phyloP scores from a whole-genome alignment of 1,140 invertebrate genomes.

The Zophobas morio region DNA sequence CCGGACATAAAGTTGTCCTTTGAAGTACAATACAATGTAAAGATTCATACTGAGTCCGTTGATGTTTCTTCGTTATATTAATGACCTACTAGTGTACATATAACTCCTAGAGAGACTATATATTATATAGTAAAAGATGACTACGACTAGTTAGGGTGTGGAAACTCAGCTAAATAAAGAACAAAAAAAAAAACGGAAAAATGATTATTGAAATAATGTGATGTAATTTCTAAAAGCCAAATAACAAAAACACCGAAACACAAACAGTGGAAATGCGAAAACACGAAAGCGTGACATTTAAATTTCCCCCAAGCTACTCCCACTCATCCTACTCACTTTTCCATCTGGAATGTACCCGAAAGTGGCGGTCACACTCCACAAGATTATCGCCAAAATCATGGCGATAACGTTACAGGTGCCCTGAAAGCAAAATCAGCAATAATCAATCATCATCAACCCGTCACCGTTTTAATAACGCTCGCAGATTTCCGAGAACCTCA shows the following conservation, averaged over 20 bases:
- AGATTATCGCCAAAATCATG: constrained; percentile 31
- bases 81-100: not conserved
- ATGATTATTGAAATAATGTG: no score
- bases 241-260: no score
- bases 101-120: no score
- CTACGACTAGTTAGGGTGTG: no score
- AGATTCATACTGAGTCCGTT: no score
- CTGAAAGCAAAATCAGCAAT: constrained; percentile 5
- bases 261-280: no score
- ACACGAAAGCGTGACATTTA: no score
- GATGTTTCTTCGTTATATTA: not conserved
- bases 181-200: no score
- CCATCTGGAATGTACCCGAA: constrained; percentile 40
- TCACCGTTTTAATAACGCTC: not conserved
- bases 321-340: constrained; percentile 25
- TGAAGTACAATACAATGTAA: not conserved
- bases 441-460: not conserved
- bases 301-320: no score
- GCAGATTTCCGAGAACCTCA: not conserved
- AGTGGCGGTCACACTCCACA: constrained; percentile 36
- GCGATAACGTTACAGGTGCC: constrained; percentile 19
- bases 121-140: no score
- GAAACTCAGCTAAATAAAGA: no score
- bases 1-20: constrained; percentile 45
- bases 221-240: no score